Base-by-base conservation (phyloP, 92 coral and sea anemone genomes). In the Pocillopora grandis region DNA sequence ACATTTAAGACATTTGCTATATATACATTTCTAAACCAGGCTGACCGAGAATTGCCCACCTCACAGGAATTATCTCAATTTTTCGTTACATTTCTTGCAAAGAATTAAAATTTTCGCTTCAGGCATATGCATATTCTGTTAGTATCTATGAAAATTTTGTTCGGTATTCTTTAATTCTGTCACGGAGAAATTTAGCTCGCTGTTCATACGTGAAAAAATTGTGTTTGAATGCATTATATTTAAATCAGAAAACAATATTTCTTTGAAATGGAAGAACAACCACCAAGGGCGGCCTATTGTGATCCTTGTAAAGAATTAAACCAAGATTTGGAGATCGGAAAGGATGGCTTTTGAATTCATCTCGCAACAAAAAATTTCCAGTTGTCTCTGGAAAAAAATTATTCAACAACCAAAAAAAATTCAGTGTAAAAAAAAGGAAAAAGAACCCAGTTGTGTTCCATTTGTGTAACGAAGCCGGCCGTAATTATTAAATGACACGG, bases 341-440 rank as follows among this genome's bases (percentile, higher is more conserved):
- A 12, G 21, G 48, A 36, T 81, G 85, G 77, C 85, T 81, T 81
- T 81, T 81, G 85, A 81, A 81, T 81, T 81, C 67, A 19, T 6
- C 66, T 42, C 69, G 12, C 49, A 70, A 37, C 77, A 48, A 61
- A 74, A 27, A 67, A 20, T 63, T 63, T 65, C 48, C 66, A 80
- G 27, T 56, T 49, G 57, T 59, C 42, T 58, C 58, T 18, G 36
- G 31, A 5, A 63, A 78, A 78, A 14, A 75, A 58, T 2, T 12
- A 70, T 12, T 78, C 35, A 33, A 66, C 11, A 23, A 3, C 12
- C n/a, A 1, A 64, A 31, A 19, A 48, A 19, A 48, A 78, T 21
- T 21, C 20, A 33, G 23, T 52, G 3, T 15, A 9, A 35, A 35
- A 73, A 12, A 9, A 35, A 4, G 48, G 18, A 23, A 27, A 11